Conservation (phyloP, 2,797 vertebrate genomes). For the Microtus californicus region DNA sequence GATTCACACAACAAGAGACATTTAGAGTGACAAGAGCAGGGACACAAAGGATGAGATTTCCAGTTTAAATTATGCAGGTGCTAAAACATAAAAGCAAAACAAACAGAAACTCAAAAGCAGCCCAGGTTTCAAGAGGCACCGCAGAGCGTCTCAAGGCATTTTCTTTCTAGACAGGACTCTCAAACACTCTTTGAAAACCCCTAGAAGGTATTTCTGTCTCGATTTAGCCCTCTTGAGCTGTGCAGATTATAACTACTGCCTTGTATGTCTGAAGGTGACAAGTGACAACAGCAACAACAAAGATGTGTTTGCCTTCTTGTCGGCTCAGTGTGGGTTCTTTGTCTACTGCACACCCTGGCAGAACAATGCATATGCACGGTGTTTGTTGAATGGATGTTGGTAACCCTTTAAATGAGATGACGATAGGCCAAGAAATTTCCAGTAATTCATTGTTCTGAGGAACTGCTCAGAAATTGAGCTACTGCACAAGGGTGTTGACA, state of each 20-base stretch:
- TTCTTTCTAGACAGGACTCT: conserved; percentile 11
- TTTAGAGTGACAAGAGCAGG: conserved; percentile 76
- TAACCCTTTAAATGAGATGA: neutral
- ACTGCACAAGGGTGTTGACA: neutral
- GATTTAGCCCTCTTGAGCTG: conserved; percentile 57
- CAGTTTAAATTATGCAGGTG: conserved; percentile 81
- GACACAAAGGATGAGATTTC: conserved; percentile 78
- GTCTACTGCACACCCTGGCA: neutral
- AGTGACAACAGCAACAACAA: neutral
- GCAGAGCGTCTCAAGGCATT: conserved; percentile 27
- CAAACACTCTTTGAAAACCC: conserved; percentile 51
- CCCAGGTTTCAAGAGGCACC: conserved; percentile 50
- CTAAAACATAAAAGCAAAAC: conserved; percentile 77
- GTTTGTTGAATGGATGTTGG: neutral
- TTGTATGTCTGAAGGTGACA: conserved; percentile 44
- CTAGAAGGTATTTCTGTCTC: conserved; percentile 42
- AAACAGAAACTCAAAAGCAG: conserved; percentile 67
- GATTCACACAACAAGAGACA: conserved; percentile 73
- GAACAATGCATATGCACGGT: neutral
- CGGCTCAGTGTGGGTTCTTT: neutral
- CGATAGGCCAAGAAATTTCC: neutral
- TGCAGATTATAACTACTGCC: conserved; percentile 62
- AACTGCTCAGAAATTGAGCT: neutral
- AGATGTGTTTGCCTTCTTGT: conserved; percentile 39
- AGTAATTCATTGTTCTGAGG: neutral